Evolutionary conservation across 2,797 vertebrate genomes (phyloP), one percentile per base, ranked within the genome.

Genomic region (Picus viridis): DNA sequence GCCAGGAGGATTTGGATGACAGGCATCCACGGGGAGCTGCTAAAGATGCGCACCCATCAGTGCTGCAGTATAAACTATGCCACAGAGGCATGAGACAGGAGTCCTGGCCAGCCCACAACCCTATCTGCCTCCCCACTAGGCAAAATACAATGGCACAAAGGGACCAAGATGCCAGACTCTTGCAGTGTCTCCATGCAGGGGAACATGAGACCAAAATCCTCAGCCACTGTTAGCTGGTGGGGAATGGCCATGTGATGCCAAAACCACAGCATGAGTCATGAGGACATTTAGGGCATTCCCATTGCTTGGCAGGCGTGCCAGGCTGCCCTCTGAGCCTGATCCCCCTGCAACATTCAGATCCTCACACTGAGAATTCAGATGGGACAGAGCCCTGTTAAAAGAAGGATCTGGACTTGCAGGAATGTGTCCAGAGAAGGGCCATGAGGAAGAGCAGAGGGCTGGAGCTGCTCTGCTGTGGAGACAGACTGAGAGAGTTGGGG

Each of bases 191-290:
- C 22, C 30, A 3, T 32, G 3, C 9, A 36, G 39, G 16, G 17
- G 10, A 8, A 59, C 17, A 59, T 39, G 41, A 77, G 49, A 14
- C 16, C 27, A 9, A 73, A 90, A 72, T 45, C 27, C 9, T 76
- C 14, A 4, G 16, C 2, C 9, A 3, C 16, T 1, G 0, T 14
- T 57, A 19, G 47, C 45, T 53, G 24, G 1, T 57, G 54, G 39
- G 13, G 4, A 49, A 7, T 29, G 61, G 12, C 23, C 7, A 4
- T 4, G 6, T 57, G 45, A 49, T 74, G 58, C 6, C 59, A 0
- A 1, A 67, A 59, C 36, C 6, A 6, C 69, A 54, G 18, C 51
- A 20, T 10, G 49, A 20, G 9, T 19, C 14, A 3, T 3, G 7
- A 14, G 34, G 71, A 32, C 23, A 24, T 5, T 10, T 30, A n/a